phyloP scores from a whole-genome alignment of 1,140 invertebrate species.

The Pissodes strobi region DNA sequence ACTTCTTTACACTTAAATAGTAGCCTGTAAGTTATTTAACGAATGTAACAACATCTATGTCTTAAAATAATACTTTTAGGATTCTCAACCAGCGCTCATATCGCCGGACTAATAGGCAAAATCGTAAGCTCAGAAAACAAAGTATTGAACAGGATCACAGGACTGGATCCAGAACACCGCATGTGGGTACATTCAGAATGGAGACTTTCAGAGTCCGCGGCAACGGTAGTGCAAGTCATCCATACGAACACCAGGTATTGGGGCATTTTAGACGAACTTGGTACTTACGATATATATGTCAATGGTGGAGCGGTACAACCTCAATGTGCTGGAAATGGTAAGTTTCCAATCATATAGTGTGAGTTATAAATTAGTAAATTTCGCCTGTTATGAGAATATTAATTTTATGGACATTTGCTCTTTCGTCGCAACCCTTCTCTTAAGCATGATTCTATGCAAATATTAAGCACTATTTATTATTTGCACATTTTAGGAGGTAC shows the following conservation, averaged over 20 bases:
- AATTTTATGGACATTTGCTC: too few relatives aligned
- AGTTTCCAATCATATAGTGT: too few relatives aligned
- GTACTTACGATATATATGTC: background rate
- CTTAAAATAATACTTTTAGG: background rate
- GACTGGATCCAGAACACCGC: background rate
- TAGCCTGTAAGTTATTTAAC: background rate
- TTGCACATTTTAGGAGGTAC: too few relatives aligned
- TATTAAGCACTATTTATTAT: too few relatives aligned
- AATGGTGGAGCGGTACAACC: background rate
- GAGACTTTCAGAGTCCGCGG: background rate
- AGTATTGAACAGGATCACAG: background rate
- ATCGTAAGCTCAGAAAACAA: background rate
- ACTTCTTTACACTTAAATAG: background rate
- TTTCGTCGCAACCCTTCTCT: too few relatives aligned
- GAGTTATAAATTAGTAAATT: too few relatives aligned
- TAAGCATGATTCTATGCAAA: too few relatives aligned
- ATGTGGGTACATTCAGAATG: background rate
- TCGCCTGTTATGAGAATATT: too few relatives aligned
- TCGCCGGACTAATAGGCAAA: background rate
- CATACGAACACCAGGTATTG: background rate
- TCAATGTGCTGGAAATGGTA: background rate
- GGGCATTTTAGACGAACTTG: background rate
- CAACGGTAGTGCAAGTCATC: conserved; percentile 2
- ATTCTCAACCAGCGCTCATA: background rate
- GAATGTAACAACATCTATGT: background rate